phyloP scores from a whole-genome alignment of 2,888 invertebrate species.

The Oscheius onirici region DNA sequence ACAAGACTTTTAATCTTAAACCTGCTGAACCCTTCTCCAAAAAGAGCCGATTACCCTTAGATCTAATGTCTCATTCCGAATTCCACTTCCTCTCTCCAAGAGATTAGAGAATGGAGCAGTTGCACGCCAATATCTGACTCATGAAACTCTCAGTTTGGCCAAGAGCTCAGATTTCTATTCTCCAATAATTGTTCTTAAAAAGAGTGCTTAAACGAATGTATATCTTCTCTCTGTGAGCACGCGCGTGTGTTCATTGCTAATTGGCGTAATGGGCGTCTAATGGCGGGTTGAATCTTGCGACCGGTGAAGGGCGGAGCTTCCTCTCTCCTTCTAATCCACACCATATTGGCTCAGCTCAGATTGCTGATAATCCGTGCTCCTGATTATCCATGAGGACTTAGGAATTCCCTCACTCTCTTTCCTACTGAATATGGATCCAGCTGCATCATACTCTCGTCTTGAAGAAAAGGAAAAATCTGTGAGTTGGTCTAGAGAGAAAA shows the following conservation, averaged over 20 bases:
- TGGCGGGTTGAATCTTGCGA: constrained; percentile 21
- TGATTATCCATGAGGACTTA: constrained; percentile 4
- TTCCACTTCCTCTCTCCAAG: neutral
- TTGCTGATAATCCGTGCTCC: constrained; percentile 17
- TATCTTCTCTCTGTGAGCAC: neutral
- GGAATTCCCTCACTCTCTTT: no score
- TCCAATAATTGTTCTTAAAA: neutral
- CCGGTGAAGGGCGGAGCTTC: constrained; percentile 1
- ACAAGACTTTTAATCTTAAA: no score
- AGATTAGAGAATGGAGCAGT: neutral
- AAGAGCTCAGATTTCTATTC: neutral
- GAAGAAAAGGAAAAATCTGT: constrained; percentile 17
- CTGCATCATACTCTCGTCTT: constrained; percentile 14
- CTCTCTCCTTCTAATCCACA: constrained; percentile 10
- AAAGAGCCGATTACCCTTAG: no score
- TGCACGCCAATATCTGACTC: neutral
- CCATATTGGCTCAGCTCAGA: constrained; percentile 24
- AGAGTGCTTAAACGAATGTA: neutral
- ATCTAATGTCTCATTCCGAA: no score
- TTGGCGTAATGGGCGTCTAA: constrained; percentile 33
- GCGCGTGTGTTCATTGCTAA: constrained; percentile 25
- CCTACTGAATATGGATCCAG: neutral
- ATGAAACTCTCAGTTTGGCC: neutral
- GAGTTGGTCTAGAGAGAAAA: neutral
- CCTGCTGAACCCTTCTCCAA: no score